Evolutionary conservation across 2,113 vertebrate species (phyloP), one percentile per base, ranked within the genome.

Genomic region (Myrmophylax atrothorax): DNA sequence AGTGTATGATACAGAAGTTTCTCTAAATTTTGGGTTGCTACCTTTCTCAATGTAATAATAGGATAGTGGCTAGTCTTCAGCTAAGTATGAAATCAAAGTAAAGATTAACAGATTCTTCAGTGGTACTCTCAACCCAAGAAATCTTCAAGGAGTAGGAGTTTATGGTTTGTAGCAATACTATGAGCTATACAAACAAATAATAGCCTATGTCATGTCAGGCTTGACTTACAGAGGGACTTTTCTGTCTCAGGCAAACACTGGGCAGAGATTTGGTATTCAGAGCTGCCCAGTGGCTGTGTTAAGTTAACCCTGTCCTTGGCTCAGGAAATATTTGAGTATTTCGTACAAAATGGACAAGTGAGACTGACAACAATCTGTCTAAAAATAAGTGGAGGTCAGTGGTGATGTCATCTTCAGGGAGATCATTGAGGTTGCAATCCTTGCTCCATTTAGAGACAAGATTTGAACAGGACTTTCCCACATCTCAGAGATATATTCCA

Each of bases 321-420:
- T 94, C 35, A 26, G 87, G 87, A 87, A 89, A 84, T 91, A 60
- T 70, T 72, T 67, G 81, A 75, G 33, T 91, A 70, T 70, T 68
- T 66, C n/a, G 33, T 70, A 93, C 47, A 78, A 89, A 93, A 91
- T 3, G 10, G 67, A 73, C 58, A 73, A 90, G 67, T 40, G 55
- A 96, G 84, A 73, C 59, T 89, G 80, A 62, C 62, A 88, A 86
- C 38, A 66, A 69, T 64, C 40, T 77, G 40, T 69, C 76, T 89
- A 90, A 96, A 96, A 96, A 85, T 94, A 93, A 90, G 33, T 16
- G 53, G 93, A 96, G 83, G 85, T 92, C 79, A 47, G 78, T 26
- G 29, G 53, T 94, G 75, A 76, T 83, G 62, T 85, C 86, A 92
- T 68, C 2, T 20, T 92, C 70, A 50, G 35, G 24, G 26, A 82